Conservation (phyloP, 2,888 invertebrate species). For the Orchestes rusci region DNA sequence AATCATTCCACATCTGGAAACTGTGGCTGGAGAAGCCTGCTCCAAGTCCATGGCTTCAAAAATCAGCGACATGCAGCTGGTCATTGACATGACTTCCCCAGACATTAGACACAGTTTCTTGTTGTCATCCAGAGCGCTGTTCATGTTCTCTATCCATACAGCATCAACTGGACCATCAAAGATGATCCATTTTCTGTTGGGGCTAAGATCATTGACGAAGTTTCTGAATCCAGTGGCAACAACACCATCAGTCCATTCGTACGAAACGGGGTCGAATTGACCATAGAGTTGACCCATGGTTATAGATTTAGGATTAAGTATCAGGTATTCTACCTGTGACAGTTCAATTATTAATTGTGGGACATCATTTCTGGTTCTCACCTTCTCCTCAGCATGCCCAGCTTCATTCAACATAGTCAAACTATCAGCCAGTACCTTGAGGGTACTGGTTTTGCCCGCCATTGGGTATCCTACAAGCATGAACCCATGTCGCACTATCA, state of each 20-base stretch:
- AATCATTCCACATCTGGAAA: slow-evolving; percentile 82
- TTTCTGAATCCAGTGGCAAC: slow-evolving; percentile 72
- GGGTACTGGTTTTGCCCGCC: slow-evolving; percentile 74
- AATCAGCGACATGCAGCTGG: slow-evolving; percentile 74
- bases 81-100: slow-evolving; percentile 82
- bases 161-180: slow-evolving; percentile 90
- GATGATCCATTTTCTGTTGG: slow-evolving; percentile 81
- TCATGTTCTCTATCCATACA: slow-evolving; percentile 88
- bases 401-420: slow-evolving; percentile 62
- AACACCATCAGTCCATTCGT: slow-evolving; percentile 88
- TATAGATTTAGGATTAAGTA: slow-evolving; percentile 88
- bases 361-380: slow-evolving; percentile 3
- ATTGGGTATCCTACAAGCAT: slow-evolving; percentile 84
- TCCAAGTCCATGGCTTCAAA: slow-evolving; percentile 83
- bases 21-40: slow-evolving; percentile 81
- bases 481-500: slow-evolving; percentile 88
- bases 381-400: slow-evolving; percentile 44
- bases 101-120: slow-evolving; percentile 82
- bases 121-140: slow-evolving; percentile 81
- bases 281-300: slow-evolving; percentile 91
- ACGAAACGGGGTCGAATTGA: slow-evolving; percentile 78
- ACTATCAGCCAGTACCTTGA: slow-evolving; percentile 68
- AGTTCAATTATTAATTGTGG: no score
- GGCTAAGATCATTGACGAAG: slow-evolving; percentile 65
- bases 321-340: slow-evolving; percentile 66